Base-by-base conservation (phyloP, 1,140 invertebrate genomes). In the Eurosta solidaginis region DNA sequence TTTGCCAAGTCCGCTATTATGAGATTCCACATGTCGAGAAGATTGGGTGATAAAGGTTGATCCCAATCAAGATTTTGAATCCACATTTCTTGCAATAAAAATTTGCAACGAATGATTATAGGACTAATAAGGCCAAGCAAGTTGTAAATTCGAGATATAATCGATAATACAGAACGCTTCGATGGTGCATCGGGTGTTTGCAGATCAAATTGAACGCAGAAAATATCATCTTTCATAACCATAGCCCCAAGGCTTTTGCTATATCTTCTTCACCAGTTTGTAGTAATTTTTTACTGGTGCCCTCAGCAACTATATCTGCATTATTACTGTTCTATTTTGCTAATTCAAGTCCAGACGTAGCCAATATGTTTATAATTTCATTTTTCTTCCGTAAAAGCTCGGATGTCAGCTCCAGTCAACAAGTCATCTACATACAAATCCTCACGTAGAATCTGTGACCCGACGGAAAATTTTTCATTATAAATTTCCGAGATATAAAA, bases 31-130 rank as follows among this genome's bases (percentile, higher is more conserved):
- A 68, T 20, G 14, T 17, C 6, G 12, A 40, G 42, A 3, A 78
- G 44, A 40, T 78, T n/a, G 12, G 47, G 42, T 29, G 63, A 22
- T 17, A 78, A n/a, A 1, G 45, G 20, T n/a, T 78, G 25, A 44
- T 78, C 77, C 77, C 63, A 74, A 14, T 33, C 47, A 40, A 74
- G 36, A 40, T 36, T 44, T 3, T 49, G 45, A 6, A 78, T 17
- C 59, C 77, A 74, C n/a, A 78, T 17, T 74, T 74, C 77, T 50
- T 74, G 63, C 3, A 78, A 14, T 20, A 78, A 14, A 22, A 78
- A 52, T 27, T 78, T 78, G 17, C 77, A 78, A 2, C 49, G 75
- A 50, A 77, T 22, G 36, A 74, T 49, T 5, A 50, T 29, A 1
- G 68, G 77, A 27, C 63, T 78, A 12, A 78, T 9, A 14, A 78